Evolutionary conservation across 2,888 invertebrate species (phyloP).

Genomic region (Pycnomerus fuliginosus): DNA sequence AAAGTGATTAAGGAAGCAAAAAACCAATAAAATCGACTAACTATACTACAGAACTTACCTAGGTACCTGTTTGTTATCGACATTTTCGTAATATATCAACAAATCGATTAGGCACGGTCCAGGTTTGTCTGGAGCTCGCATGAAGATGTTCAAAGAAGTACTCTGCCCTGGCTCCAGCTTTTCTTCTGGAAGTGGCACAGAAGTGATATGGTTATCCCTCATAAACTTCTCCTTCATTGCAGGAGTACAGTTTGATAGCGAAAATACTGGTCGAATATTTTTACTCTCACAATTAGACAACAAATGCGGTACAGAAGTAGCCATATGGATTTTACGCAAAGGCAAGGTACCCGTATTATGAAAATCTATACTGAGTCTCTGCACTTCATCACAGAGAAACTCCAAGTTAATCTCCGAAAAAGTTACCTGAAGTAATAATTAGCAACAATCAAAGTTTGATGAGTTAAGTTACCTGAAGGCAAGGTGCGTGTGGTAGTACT

Average conservation of each 20-base stretch:
- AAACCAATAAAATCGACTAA: no score
- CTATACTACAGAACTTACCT: constrained; percentile 46
- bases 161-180: constrained; percentile 57
- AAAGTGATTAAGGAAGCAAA: no score
- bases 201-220: constrained; percentile 52
- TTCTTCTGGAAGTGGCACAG: constrained; percentile 51
- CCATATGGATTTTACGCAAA: constrained; percentile 63
- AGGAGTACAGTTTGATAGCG: constrained; percentile 24
- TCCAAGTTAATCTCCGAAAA: constrained; percentile 68
- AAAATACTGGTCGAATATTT: constrained; percentile 1
- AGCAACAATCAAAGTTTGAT: background rate
- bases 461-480: constrained; percentile 65
- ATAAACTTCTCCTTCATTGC: constrained; percentile 46
- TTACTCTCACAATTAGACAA: constrained; percentile 42
- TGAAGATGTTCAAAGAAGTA: constrained; percentile 61
- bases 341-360: constrained; percentile 68
- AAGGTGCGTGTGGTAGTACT: constrained; percentile 77
- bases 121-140: constrained; percentile 67
- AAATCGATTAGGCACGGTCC: constrained; percentile 66
- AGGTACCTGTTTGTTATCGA: constrained; percentile 41
- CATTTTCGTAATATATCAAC: constrained; percentile 72
- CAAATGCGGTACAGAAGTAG: constrained; percentile 70
- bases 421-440: constrained; percentile 62
- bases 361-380: constrained; percentile 66
- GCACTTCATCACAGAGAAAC: constrained; percentile 73